Evolutionary conservation across 2,888 invertebrate species (phyloP), one percentile per base, ranked within the genome.

Genomic region (Lithophane ornitopus): DNA sequence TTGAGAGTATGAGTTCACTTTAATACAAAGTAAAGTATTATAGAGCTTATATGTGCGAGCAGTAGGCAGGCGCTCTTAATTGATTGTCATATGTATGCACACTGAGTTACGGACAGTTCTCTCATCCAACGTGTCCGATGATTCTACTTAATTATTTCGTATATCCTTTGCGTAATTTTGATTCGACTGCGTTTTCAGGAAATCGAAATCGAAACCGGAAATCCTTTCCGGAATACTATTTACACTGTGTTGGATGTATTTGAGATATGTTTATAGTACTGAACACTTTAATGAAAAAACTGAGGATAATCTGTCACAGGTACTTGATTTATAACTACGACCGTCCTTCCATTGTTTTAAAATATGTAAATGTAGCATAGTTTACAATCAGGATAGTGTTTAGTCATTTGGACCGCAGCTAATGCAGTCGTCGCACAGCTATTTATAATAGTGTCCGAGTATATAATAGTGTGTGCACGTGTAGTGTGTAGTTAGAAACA

Each of bases 401-500:
- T 70, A 71, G 75, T 71, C 59, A 85, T 74, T 82, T 71, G 62
- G 73, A 74, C 52, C 59, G 79, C 85, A 82, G 65, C 67, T 75
- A 82, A 74, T 82, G 59, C 83, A 79, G 73, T 71, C 61, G 82
- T 85, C 73, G 73, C 68, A 62, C 44, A 75, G 65, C 79, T 84
- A 85, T 84, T 85, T 73, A 85, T 84, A 85, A 79, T 86, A 72
- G 59, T 81, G 74, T 72, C 46, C 78, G 63, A 87, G 78, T 80
- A 85, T 76, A 76, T 84, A 76, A 72, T 77, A 74, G 78, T 69
- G 76, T 69, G 78, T 76, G 78, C 88, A 87, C 85, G 88, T 88
- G 87, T 88, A 79, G 77, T 79, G 84, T 86, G 88, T 86, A 84
- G 88, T 78, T 84, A 80, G 87, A 80, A 87, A 85, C 87, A 87